Evolutionary conservation across 35 echinoderm and acorn worm genomes (phyloP), one percentile per base, ranked within the genome.

Genomic region (Chiridota heheva): DNA sequence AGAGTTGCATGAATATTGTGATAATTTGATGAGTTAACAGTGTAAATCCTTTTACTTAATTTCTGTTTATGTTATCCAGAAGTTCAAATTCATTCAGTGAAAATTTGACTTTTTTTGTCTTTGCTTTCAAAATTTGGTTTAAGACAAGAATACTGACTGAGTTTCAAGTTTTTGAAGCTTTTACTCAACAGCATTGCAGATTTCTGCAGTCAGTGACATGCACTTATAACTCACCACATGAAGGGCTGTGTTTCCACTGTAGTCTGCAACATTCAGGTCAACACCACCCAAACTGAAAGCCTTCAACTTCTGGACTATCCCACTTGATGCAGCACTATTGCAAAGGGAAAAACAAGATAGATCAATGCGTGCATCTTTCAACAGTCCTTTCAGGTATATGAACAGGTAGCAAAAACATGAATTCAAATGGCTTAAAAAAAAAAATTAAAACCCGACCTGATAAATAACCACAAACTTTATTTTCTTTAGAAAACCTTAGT

Each of bases 181-280:
- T 51, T 51, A 22, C 8, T 51, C 10, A 22, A 51, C 47, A 10
- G 22, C 47, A 12, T 51, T 51, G 47, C 10, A 51, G 22, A 12
- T 12, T 51, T 51, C 22, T 51, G 47, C 10, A 22, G 8, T 65
- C 8, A 53, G 29, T 24, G 15, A 65, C 32, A 65, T 65, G 62
- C 16, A 42, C 58, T 0, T 6, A 38, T 63, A 25, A 64, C 91
- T 45, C 91, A 97, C 94, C 70, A 97, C 78, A 91, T 97, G 94
- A 42, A 97, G 72, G 18, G 88, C 78, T 51, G 94, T 91, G 29
- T 90, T 97, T 5, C 88, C 94, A 42, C 72, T 88, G 80, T 97
- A 88, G 72, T 97, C 94, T 41, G 84, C 40, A 2, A 46, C 35
- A 51, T 57, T 84, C 6, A 97, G 44, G 46, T 97, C 85, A 15